Percentiles rank a stretch among this genome's conserved stretches.
Evolutionary conservation across 2,113 vertebrate species (phyloP).

Genomic region (Chelonoidis abingdonii): DNA sequence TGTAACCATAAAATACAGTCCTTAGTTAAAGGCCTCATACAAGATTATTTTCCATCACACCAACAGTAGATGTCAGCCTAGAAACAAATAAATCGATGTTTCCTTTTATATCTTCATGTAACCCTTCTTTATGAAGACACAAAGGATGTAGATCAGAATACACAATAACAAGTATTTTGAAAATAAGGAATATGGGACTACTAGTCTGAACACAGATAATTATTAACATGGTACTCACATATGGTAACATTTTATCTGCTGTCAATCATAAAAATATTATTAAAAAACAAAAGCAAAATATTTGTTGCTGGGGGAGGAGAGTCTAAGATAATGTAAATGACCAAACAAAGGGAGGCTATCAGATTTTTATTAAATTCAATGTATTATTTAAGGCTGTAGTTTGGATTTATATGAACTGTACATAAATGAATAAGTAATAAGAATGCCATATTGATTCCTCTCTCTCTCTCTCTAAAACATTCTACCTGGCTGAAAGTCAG

Average conservation of each 20-base stretch:
- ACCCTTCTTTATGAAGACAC: neutral
- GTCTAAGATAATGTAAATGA: constrained; percentile 11
- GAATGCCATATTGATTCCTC: neutral
- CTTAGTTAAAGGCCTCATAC: neutral
- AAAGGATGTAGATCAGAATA: neutral
- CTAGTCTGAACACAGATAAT: neutral
- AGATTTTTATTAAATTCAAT: constrained; percentile 40
- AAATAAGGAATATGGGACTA: neutral
- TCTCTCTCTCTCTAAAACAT: constrained; percentile 21
- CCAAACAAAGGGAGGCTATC: constrained; percentile 1
- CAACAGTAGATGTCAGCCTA: neutral
- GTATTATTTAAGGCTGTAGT: constrained; percentile 41
- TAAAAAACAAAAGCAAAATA: neutral
- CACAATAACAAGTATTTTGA: neutral
- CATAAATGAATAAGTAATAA: constrained; percentile 7
- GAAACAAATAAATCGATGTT: neutral
- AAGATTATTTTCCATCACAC: neutral
- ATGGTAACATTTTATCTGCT: neutral
- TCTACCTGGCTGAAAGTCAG: neutral
- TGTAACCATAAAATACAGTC: neutral
- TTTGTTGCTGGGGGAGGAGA: neutral
- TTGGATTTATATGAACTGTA: constrained; percentile 28
- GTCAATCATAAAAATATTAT: neutral
- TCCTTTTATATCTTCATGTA: neutral
- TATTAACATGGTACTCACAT: constrained; percentile 13